Conservation (phyloP, 2,113 vertebrate species). For the Lophura nycthemera region DNA sequence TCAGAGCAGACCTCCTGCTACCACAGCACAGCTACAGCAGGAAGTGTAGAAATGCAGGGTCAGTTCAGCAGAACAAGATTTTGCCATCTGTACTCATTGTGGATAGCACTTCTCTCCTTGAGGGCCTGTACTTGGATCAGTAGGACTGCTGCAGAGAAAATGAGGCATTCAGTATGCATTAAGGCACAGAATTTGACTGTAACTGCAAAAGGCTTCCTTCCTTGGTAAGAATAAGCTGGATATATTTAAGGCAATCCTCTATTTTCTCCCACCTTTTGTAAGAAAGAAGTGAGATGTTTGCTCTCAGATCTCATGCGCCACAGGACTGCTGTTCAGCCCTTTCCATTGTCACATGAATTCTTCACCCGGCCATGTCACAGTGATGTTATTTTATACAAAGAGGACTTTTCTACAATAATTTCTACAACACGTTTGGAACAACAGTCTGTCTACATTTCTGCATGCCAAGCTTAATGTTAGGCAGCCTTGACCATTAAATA, state of each 20-base stretch:
- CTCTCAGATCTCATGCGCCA: not conserved
- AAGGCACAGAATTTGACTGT: not conserved
- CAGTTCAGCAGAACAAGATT: not conserved
- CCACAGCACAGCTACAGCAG: slow-evolving; percentile 14
- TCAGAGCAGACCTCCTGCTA: slow-evolving; percentile 56
- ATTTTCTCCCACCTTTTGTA: not conserved
- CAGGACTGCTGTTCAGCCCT: not conserved
- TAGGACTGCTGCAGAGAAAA: not conserved
- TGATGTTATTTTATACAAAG: not conserved
- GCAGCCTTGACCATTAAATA: not conserved
- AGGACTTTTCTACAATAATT: not conserved
- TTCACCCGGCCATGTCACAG: not conserved
- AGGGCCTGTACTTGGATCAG: not conserved
- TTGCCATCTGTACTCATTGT: not conserved
- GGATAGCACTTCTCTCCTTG: not conserved
- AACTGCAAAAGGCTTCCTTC: not conserved
- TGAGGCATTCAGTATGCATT: not conserved
- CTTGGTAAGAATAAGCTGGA: not conserved
- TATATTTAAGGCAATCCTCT: not conserved
- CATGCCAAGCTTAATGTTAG: not conserved
- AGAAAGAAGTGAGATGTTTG: not conserved
- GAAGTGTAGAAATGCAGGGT: slow-evolving; percentile 2
- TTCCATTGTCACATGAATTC: not conserved
- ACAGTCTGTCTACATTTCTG: not conserved
- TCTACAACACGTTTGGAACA: not conserved